Evolutionary conservation across 2,888 invertebrate genomes (phyloP).

Genomic region (Resseliella maxima): DNA sequence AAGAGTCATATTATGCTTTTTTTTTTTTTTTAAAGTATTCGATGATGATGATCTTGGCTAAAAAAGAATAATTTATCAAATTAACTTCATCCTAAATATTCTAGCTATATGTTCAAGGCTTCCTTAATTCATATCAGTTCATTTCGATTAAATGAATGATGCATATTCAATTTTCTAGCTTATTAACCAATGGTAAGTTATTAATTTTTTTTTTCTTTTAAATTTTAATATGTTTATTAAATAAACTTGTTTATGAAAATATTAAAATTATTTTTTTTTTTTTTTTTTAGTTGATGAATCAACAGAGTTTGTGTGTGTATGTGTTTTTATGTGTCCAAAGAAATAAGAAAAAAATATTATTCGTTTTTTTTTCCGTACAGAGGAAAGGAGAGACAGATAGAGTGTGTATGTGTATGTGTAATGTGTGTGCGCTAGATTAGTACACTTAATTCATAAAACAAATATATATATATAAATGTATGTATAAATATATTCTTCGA

Average conservation of each 20-base stretch:
- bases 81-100: neutral
- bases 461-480: neutral
- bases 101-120: slow-evolving; percentile 34
- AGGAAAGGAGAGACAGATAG: slow-evolving; percentile 11
- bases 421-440: slow-evolving; percentile 33
- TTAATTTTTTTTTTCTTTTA: neutral
- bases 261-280: too few relatives aligned
- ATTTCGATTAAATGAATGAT: slow-evolving; percentile 17
- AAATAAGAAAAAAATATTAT: too few relatives aligned
- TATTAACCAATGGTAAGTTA: neutral
- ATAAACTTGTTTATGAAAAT: neutral
- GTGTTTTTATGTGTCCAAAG: too few relatives aligned
- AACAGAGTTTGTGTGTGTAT: slow-evolving; percentile 17
- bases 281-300: slow-evolving; percentile 10
- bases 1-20: too few relatives aligned
- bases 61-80: too few relatives aligned
- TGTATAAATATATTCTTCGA: neutral
- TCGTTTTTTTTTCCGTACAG: neutral
- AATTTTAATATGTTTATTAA: neutral
- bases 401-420: slow-evolving; percentile 31
- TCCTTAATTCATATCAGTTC: neutral
- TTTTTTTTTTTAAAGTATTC: too few relatives aligned
- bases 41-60: too few relatives aligned
- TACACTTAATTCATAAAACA: neutral
- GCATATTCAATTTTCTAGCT: too few relatives aligned